These are phyloP conservation scores for Leucopsar rothschildi DNA, from an alignment of 2,113 vertebrate species.

Conservation along the genomic window DNA sequence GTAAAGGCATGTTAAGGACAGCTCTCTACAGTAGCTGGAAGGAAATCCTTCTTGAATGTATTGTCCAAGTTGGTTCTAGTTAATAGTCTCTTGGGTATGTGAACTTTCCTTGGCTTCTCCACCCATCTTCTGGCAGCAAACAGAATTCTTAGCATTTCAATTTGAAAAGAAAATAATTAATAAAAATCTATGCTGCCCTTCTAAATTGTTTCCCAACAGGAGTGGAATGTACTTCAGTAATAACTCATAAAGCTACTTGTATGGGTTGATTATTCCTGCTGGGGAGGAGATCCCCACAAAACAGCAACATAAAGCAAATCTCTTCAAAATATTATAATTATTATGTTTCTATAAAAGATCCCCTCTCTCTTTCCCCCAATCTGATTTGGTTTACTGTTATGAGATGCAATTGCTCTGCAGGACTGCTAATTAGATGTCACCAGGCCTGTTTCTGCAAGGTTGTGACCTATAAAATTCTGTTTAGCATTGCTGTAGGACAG, in stretches of 20 bases:
- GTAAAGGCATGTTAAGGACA: conserved; percentile 48
- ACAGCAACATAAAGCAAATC: neutral
- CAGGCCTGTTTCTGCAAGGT: neutral
- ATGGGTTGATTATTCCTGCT: neutral
- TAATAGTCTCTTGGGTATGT: conserved; percentile 31
- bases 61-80: conserved; percentile 49
- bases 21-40: conserved; percentile 62
- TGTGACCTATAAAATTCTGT: conserved; percentile 1
- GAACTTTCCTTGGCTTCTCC: conserved; percentile 55
- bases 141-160: neutral
- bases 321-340: neutral
- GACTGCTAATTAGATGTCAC: conserved; percentile 40
- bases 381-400: neutral
- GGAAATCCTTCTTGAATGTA: conserved; percentile 55
- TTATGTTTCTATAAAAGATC: neutral
- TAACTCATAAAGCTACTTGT: neutral
- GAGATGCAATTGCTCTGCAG: neutral
- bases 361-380: neutral
- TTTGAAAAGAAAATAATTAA: conserved; percentile 6
- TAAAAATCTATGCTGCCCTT: neutral
- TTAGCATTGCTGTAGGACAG: conserved; percentile 18
- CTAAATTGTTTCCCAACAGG: neutral
- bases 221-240: neutral
- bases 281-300: neutral
- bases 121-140: conserved; percentile 43